phyloP scores from a whole-genome alignment of 2,888 invertebrate genomes.

The Dicroscelio sp. region DNA sequence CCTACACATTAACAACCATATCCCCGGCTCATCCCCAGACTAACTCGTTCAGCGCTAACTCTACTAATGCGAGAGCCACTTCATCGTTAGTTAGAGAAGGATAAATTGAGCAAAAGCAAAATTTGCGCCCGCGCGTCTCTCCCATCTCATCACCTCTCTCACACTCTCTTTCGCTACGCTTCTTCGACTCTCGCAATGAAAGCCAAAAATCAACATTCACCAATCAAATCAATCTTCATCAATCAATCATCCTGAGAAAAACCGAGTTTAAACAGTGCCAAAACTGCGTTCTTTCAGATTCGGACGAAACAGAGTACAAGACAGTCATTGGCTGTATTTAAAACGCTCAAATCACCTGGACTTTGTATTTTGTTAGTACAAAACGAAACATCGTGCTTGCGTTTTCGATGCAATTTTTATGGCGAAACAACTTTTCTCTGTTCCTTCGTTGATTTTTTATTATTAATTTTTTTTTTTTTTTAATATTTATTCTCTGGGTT shows the following conservation, averaged over 20 bases:
- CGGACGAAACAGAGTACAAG: constrained; percentile 88
- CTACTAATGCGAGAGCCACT: constrained; percentile 86
- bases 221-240: constrained; percentile 32
- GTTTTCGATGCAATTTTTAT: constrained; percentile 48
- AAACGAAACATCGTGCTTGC: constrained; percentile 59
- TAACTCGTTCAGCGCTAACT: constrained; percentile 88
- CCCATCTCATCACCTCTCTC: constrained; percentile 40
- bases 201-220: constrained; percentile 30
- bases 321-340: constrained; percentile 90
- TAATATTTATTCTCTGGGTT: background rate
- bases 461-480: background rate
- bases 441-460: too few species aligned
- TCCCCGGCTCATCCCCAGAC: constrained; percentile 84
- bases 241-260: constrained; percentile 46
- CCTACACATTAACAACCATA: constrained; percentile 90
- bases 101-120: too few species aligned
- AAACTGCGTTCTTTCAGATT: constrained; percentile 87
- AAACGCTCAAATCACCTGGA: constrained; percentile 77
- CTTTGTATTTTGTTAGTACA: constrained; percentile 63
- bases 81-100: constrained; percentile 64
- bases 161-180: constrained; percentile 66
- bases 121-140: too few species aligned
- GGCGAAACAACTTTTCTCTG: too few species aligned
- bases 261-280: constrained; percentile 76
- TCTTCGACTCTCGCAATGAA: constrained; percentile 32